phyloP scores from a whole-genome alignment of 2,888 invertebrate species.

The Ormyrus rosae region DNA sequence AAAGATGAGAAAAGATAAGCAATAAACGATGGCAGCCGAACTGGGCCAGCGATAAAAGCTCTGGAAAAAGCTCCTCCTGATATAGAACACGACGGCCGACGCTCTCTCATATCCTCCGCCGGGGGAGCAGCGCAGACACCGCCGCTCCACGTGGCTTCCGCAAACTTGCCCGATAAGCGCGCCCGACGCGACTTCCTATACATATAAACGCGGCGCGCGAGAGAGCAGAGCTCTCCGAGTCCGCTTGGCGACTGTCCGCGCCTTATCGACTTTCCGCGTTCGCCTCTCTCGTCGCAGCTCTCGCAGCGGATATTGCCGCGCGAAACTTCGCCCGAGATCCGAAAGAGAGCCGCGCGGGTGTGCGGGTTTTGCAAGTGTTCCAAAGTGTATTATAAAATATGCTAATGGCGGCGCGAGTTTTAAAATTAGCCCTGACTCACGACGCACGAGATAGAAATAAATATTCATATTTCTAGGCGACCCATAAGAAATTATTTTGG shows the following conservation, averaged over 20 bases:
- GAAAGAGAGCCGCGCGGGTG: not conserved
- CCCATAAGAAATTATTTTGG: too few relatives aligned
- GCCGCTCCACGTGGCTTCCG: constrained; percentile 47
- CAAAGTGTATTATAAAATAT: not conserved
- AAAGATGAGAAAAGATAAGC: not conserved
- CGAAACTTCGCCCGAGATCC: not conserved
- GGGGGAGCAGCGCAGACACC: not conserved
- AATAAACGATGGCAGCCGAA: not conserved
- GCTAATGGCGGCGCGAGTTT: too few relatives aligned
- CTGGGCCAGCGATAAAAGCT: constrained; percentile 27
- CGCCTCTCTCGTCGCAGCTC: not conserved
- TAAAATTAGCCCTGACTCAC: too few relatives aligned
- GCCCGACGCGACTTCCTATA: constrained; percentile 52
- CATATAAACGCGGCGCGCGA: constrained; percentile 20
- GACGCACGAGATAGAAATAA: too few relatives aligned
- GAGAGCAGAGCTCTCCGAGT: not conserved
- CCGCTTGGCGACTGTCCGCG: too few relatives aligned
- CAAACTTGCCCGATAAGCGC: constrained; percentile 61
- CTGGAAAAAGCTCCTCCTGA: not conserved
- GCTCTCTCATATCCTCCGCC: not conserved
- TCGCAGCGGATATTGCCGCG: too few relatives aligned
- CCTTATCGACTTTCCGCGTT: constrained; percentile 1
- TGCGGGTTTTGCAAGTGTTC: too few relatives aligned
- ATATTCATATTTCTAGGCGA: too few relatives aligned
- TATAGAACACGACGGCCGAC: not conserved